Evolutionary conservation across 1,140 invertebrate species (phyloP).

Genomic region (Microplitis demolitor): DNA sequence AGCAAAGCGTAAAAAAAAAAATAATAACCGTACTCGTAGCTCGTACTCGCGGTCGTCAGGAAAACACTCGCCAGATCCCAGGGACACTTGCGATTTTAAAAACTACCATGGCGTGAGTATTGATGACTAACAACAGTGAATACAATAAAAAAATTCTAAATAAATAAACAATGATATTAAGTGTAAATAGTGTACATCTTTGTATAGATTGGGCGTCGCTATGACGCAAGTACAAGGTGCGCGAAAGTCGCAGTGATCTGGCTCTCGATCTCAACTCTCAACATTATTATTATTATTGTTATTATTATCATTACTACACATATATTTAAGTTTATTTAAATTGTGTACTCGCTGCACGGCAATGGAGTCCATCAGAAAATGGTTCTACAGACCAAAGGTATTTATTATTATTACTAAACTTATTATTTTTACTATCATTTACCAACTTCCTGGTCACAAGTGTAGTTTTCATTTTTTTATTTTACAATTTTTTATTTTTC

Average conservation of each 20-base stretch:
- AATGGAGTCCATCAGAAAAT: constrained; percentile 90
- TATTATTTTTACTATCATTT: neutral
- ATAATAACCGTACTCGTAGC: too few species aligned
- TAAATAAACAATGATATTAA: neutral
- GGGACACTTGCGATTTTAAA: too few species aligned
- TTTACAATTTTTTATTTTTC: neutral
- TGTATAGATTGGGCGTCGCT: constrained; percentile 19
- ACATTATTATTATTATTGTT: constrained; percentile 1
- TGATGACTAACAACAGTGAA: neutral
- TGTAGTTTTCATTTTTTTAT: neutral
- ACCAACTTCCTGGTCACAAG: too few species aligned
- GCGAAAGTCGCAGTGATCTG: constrained; percentile 33
- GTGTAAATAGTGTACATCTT: neutral
- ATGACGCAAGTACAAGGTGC: constrained; percentile 33
- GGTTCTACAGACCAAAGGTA: constrained; percentile 92
- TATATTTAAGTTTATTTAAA: neutral
- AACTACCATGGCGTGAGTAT: neutral
- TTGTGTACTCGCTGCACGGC: constrained; percentile 14
- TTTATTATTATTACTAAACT: constrained; percentile 33
- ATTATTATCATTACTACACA: neutral
- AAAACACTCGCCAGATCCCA: too few species aligned
- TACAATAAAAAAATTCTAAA: neutral
- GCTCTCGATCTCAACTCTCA: constrained; percentile 3
- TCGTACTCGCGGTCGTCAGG: too few species aligned
- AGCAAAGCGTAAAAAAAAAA: neutral